Base-by-base conservation (phyloP, 2,113 vertebrate species). In the Abramis brama region DNA sequence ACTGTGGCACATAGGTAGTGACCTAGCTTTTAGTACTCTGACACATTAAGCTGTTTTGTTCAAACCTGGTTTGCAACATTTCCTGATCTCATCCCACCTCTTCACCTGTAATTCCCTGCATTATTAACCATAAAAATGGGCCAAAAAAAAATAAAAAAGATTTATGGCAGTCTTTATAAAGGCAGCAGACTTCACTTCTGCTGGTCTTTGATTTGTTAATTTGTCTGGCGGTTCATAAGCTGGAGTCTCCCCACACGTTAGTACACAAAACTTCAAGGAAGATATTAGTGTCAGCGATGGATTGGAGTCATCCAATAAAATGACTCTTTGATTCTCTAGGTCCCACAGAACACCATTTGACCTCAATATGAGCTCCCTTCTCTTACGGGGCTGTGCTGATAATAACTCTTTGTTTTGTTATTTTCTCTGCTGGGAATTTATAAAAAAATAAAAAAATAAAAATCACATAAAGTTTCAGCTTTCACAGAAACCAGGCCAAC, bases 361-460 rank as follows among this genome's bases (percentile, higher is more conserved):
- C 83, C 83, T 79, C 84, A 60, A 52, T 77, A 79, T 62, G 52
- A 79, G 62, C 64, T 85, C 47, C 39, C 64, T 75, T 79, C 76
- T 79, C 66, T 71, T 39, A 27, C 5, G 33, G 33, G 62, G 25
- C 84, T 1, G 23, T 30, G 50, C 50, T 52, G 45, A 79, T 55
- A 79, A 85, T 68, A 85, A 79, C 19, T 68, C 75, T 55, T 79
- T 50, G 47, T 85, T 78, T 52, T 70, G 45, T 85, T 59, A 79
- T 39, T 43, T 70, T 79, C 75, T 57, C 76, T 71, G 17, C 79
- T 82, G 62, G 79, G 79, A 82, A 70, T 52, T 68, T 30, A 43
- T 43, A 2, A 9, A 7, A 39, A 7, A 39, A 6, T 2, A 15
- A 45, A 50, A 75, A 30, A 52, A 30, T 21, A 30, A 47, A 30